Evolutionary conservation across 2,888 invertebrate genomes (phyloP), one percentile per base, ranked within the genome.

Genomic region (Ryuthela nishihirai): DNA sequence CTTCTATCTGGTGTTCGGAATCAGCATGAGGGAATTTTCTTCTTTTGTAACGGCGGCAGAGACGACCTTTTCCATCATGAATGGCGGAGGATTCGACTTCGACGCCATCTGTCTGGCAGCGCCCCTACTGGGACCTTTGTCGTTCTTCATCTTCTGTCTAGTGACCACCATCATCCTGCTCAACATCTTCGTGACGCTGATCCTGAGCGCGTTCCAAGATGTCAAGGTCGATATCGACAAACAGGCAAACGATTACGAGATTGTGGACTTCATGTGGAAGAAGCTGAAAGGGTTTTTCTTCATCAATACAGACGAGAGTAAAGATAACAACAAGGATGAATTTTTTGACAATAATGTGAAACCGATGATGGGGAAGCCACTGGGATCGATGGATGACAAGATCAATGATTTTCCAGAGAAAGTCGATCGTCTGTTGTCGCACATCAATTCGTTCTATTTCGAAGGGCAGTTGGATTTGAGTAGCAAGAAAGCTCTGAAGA

Each of bases 51-150:
- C 70, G 2, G 69, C 76, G 1, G 69, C 75, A 4, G 74, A 76
- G 63, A 70, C 75, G 17, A 71, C 74, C 54, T 78, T 78, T 63
- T 70, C 74, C 24, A 74, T 77, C 65, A 74, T 77, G 67, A 72
- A 75, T 20, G 70, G 77, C n/a, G 76, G 76, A 17, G 70, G 72
- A 56, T 77, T 77, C 60, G 73, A 76, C 62, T 77, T 76, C 60
- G 67, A 72, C 12, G 73, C 56, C 10, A 69, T 71, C 58, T 61
- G 65, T 29, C 49, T 56, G 21, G 68, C 67, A 10, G 66, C 67
- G 6, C 65, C 69, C 5, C n/a, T 66, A 3, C 44, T 69, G 20
- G 66, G 69, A 3, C 69, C 70, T 9, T 15, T 70, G 4, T 58
- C 74, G 44, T 74, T 73, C 68, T 72, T 76, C 67, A 66, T 72